These are phyloP conservation scores for Gila orcuttii DNA, from an alignment of 2,113 vertebrate genomes.

Conservation along the genomic window DNA sequence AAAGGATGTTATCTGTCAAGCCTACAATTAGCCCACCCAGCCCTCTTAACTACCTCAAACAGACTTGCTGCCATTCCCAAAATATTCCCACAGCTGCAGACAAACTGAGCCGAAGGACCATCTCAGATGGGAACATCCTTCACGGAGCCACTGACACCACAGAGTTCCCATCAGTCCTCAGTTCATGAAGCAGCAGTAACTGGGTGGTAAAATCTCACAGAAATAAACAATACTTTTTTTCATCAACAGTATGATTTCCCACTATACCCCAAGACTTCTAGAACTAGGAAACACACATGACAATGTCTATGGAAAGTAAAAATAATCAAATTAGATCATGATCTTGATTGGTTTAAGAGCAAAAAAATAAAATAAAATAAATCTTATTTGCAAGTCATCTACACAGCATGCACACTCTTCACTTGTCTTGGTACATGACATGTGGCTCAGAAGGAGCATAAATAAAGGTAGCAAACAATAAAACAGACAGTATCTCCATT, in stretches of 20 bases:
- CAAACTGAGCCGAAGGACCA: neutral
- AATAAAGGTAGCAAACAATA: neutral
- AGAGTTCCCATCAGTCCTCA: neutral
- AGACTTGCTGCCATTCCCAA: slow-evolving; percentile 47
- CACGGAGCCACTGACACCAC: neutral
- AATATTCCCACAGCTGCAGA: slow-evolving; percentile 22
- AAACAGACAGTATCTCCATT: neutral
- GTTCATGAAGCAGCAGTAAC: neutral
- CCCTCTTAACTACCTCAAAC: slow-evolving; percentile 55
- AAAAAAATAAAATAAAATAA: neutral
- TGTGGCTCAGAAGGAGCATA: neutral
- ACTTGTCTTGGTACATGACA: neutral
- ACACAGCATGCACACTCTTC: neutral
- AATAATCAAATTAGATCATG: neutral
- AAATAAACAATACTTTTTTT: neutral
- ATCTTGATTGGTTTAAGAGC: neutral
- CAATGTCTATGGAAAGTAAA: neutral
- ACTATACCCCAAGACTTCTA: neutral
- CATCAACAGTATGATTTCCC: neutral
- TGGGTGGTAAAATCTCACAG: neutral
- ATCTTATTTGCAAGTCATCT: neutral
- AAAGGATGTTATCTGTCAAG: slow-evolving; percentile 30
- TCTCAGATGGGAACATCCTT: slow-evolving; percentile 16
- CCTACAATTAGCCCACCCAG: slow-evolving; percentile 49
- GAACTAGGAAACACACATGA: neutral